A percentile compares a stretch with the other conserved stretches of the same genome.
Conservation (phyloP, 1,140 invertebrate species). For the Pseudachorutes palmiensis region DNA sequence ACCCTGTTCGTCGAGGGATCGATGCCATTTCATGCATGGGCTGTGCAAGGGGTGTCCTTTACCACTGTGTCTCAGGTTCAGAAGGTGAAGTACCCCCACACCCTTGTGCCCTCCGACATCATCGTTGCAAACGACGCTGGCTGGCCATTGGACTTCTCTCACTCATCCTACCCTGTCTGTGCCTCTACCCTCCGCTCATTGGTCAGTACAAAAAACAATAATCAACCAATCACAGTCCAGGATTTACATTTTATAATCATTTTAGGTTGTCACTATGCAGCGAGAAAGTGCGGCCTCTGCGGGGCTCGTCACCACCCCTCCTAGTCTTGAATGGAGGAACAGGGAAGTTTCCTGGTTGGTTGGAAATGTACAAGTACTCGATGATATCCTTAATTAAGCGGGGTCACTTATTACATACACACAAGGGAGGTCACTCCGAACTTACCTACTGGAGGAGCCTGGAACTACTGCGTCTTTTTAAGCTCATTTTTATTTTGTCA, state of each 20-base stretch:
- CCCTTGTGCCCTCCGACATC: slow-evolving; percentile 63
- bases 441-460: no score
- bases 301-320: slow-evolving; percentile 36
- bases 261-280: slow-evolving; percentile 62
- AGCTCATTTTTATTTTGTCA: slow-evolving; percentile 12
- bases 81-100: slow-evolving; percentile 62
- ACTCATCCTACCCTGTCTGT: slow-evolving; percentile 81
- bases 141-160: slow-evolving; percentile 74
- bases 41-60: slow-evolving; percentile 78
- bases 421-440: no score
- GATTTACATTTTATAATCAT: no score
- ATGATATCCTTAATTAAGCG: no score
- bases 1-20: slow-evolving; percentile 68
- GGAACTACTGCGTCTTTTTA: no score
- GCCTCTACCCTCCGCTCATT: slow-evolving; percentile 71
- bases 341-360: no score
- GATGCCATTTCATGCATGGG: slow-evolving; percentile 71
- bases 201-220: no score
- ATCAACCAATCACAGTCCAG: no score
- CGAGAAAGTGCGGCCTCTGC: slow-evolving; percentile 29
- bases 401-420: no score
- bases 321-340: slow-evolving; percentile 26
- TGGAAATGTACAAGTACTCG: no score
- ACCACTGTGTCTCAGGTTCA: slow-evolving; percentile 82
- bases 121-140: slow-evolving; percentile 58